These are phyloP conservation scores for Eretmochelys imbricata DNA, from an alignment of 2,113 vertebrate genomes.

Conservation along the genomic window DNA sequence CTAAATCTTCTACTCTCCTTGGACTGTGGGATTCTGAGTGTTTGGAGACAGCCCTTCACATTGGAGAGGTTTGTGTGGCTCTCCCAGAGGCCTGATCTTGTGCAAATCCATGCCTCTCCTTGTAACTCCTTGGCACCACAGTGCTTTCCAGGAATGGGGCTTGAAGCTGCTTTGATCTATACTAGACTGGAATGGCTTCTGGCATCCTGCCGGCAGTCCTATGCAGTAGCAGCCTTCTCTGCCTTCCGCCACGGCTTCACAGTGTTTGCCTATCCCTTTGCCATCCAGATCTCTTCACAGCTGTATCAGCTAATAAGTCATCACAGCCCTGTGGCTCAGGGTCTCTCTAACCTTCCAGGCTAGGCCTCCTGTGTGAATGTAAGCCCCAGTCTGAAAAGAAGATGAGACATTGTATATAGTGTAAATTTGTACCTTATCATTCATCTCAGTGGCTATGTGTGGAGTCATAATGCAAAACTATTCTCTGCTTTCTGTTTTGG, in stretches of 20 bases:
- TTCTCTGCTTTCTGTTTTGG: constrained; percentile 70
- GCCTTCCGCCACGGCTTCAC: background rate
- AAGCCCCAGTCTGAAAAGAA: background rate
- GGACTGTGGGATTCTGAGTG: background rate
- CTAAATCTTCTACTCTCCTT: background rate
- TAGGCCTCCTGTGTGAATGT: background rate
- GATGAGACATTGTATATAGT: background rate
- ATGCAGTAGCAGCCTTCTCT: background rate
- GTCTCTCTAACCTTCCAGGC: background rate
- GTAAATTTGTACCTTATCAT: background rate
- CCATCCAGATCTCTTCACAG: background rate
- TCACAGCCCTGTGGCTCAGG: background rate
- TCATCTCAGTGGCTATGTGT: background rate
- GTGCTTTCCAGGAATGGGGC: background rate
- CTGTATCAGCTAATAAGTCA: background rate
- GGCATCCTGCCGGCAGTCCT: background rate
- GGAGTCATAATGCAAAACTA: background rate
- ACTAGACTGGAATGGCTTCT: background rate
- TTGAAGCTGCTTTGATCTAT: background rate
- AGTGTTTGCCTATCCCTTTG: background rate
- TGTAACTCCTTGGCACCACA: background rate
- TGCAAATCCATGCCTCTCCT: background rate
- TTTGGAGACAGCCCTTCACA: background rate
- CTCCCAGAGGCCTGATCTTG: background rate
- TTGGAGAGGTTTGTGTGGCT: background rate